Base-by-base conservation (phyloP, 2,113 vertebrate genomes). In the Hippolais icterina region DNA sequence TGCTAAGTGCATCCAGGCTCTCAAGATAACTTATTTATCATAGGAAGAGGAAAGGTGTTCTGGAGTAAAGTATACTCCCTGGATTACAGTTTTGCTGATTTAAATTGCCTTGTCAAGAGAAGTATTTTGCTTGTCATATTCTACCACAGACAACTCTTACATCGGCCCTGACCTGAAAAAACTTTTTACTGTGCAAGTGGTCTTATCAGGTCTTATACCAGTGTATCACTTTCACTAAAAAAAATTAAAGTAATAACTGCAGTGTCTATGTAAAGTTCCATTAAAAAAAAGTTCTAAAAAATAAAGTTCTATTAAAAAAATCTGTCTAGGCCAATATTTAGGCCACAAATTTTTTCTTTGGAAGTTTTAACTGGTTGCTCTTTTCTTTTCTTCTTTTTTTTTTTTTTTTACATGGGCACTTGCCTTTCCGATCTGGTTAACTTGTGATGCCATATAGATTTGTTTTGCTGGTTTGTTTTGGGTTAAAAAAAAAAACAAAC, bases 1-100 rank as follows among this genome's bases (percentile, higher is more conserved):
- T 78, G 63, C 56, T 93, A 92, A 94, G 76, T 74, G 64, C 69
- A 91, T 24, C 56, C 80, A 83, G 44, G 28, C 50, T 96, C 69
- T 92, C 56, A 63, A 86, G 86, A 83, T 92, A 94, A 84, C 76
- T 90, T 93, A 79, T 79, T 94, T 94, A 83, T 90, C 56, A 59
- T 10, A 86, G 56, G 52, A 95, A 83, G 56, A 89, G 42, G 60
- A 93, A 87, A 87, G 12, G 15, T 94, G 44, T 66, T n/a, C 76
- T 92, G 52, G 35, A 81, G 54, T 76, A 85, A 95, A 80, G 64
- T 50, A 74, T 37, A 71, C 12, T 31, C 6, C 1, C 53, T 83
- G 72, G 20, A 83, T 76, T 63, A 52, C 13, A 61, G 39, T 83
- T 92, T 70, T 70, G 12, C 60, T 87, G 41, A 66, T 93, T 75